Percentiles rank a stretch among this genome's conserved stretches.
Conservation (phyloP, 2,113 vertebrate genomes). For the Rhizomys pruinosus region DNA sequence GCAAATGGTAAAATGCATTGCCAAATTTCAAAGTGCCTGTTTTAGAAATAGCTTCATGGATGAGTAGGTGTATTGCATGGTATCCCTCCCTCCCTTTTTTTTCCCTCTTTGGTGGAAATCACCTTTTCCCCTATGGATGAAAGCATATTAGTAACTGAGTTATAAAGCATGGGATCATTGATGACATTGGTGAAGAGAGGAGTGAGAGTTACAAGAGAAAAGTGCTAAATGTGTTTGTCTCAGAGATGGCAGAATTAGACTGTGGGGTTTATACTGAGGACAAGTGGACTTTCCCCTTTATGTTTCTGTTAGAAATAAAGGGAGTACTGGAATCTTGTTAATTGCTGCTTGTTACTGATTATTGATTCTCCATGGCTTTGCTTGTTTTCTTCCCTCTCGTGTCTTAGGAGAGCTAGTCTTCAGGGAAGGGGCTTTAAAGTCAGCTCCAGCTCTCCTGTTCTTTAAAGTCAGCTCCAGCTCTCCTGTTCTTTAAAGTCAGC, state of each 20-base stretch:
- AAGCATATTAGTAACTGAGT: not conserved
- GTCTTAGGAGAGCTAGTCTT: not conserved
- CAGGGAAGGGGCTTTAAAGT: too few species aligned
- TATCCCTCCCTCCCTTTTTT: not conserved
- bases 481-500: too few species aligned
- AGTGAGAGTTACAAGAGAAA: not conserved
- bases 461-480: too few species aligned
- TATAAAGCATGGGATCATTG: not conserved
- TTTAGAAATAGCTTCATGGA: not conserved
- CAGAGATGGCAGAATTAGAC: not conserved
- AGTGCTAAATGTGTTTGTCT: not conserved
- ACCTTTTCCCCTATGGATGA: not conserved
- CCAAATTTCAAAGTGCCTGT: not conserved
- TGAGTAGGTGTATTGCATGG: not conserved
- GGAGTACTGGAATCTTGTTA: not conserved
- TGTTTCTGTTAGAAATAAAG: not conserved
- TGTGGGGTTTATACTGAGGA: not conserved
- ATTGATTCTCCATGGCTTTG: not conserved
- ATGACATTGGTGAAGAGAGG: not conserved
- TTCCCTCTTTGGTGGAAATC: not conserved
- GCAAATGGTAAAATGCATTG: not conserved
- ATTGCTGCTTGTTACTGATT: not conserved
- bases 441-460: too few species aligned
- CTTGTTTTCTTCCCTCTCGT: conserved; percentile 48
- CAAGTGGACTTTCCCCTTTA: too few species aligned